Evolutionary conservation across 2,888 invertebrate species (phyloP), one percentile per base, ranked within the genome.

Genomic region (Phrixothrix hirtus): DNA sequence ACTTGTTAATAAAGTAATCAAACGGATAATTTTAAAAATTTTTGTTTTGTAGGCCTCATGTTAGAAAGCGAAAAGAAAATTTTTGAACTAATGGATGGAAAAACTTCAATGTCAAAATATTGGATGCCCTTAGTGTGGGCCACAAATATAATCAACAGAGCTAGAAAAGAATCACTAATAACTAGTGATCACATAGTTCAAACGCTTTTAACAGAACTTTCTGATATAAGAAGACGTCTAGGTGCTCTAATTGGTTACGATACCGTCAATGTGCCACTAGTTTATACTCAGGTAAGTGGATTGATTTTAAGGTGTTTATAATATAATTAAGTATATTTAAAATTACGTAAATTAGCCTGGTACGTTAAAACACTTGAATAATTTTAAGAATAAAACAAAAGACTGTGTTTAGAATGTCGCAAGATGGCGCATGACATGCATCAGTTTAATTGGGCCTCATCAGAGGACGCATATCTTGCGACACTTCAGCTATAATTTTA

Each of bases 121-220:
- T 94, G 93, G 93, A 90, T 94, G 89, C 94, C 94, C 0, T 77
- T 93, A 41, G 92, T 92, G 10, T 94, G 94, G 94, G 93, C 93
- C 30, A 92, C 92, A 2, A 92, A 92, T 72, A 90, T 94, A 57
- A 91, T 94, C 61, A 92, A 92, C 75, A 80, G 92, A 48, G 92
- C 93, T 2, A 79, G 92, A 52, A 89, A 89, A 68, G 93, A 94
- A 66, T 86, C 87, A 0, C 78, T 92, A 46, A 93, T 93, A 61
- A 83, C 85, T 36, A 92, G 89, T 63, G 95, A 95, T 75, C 95
- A 94, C 66, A 92, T 95, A 58, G 92, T 95, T 6, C 92, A 95
- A 76, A 94, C 94, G 1, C 81, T 95, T 56, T 79, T 95, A 45
- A 87, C 89, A 58, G 94, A 95, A 74, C 79, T 96, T 45, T 94